A percentile compares a stretch with the other conserved stretches of the same genome.
Conservation (phyloP, 2,888 invertebrate genomes). For the Abrostola tripartita region DNA sequence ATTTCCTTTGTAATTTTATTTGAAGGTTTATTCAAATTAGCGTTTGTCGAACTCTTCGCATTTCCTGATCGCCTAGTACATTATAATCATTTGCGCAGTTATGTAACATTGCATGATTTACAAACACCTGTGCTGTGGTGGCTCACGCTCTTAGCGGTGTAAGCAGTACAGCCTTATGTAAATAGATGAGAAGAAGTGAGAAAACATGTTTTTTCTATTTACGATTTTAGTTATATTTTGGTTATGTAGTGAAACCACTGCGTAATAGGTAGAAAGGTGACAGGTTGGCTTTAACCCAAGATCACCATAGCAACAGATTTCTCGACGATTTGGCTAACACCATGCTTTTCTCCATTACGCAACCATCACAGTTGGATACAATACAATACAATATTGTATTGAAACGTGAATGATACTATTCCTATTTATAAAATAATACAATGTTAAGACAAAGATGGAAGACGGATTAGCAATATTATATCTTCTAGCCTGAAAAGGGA, state of each 20-base stretch:
- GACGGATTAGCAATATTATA: no score
- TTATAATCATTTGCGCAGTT: constrained; percentile 51
- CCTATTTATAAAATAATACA: no score
- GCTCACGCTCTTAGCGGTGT: constrained; percentile 12
- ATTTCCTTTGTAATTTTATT: constrained; percentile 10
- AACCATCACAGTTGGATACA: no score
- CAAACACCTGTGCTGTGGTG: constrained; percentile 30
- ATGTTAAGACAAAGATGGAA: no score
- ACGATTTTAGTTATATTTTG: no score
- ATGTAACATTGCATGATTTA: constrained; percentile 47
- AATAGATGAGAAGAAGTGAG: no score
- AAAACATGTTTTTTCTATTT: no score
- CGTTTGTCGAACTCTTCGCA: constrained; percentile 39
- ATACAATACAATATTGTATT: no score
- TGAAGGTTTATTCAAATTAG: constrained; percentile 56
- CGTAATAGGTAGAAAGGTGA: neutral
- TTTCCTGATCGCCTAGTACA: constrained; percentile 59
- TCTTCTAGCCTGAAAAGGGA: no score
- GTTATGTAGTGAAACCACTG: neutral
- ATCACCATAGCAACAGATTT: constrained; percentile 15
- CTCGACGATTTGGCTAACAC: constrained; percentile 20
- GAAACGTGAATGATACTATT: no score
- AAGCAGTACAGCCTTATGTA: neutral
- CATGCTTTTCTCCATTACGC: constrained; percentile 16
- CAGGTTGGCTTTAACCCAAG: constrained; percentile 9